These are phyloP conservation scores for Cathartes aura DNA, from an alignment of 2,113 vertebrate species.

Conservation along the genomic window DNA sequence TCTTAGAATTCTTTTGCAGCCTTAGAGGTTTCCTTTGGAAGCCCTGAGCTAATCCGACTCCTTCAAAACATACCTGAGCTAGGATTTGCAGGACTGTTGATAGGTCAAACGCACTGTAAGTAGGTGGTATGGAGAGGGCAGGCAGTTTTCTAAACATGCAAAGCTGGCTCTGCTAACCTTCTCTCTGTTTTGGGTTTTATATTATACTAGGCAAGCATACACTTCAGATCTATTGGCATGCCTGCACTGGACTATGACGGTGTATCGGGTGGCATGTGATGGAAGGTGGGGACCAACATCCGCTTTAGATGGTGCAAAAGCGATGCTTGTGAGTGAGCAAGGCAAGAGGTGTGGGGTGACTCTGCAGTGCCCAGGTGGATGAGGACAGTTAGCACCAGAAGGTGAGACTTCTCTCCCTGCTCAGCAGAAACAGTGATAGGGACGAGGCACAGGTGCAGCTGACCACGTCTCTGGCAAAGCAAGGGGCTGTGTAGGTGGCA, in stretches of 20 bases:
- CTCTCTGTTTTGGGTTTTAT: not conserved
- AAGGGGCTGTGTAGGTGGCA: not conserved
- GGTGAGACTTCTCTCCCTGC: not conserved
- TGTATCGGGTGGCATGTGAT: not conserved
- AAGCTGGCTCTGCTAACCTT: not conserved
- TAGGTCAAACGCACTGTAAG: not conserved
- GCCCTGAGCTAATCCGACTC: not conserved
- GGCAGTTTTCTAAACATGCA: not conserved
- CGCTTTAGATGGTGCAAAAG: not conserved
- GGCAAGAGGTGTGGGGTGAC: not conserved
- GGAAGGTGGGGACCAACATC: not conserved
- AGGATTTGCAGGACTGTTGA: not conserved
- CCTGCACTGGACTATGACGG: too few relatives aligned
- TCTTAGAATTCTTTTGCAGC: not conserved
- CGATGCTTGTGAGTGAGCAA: not conserved
- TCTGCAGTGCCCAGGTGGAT: not conserved
- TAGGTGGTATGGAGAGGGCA: not conserved
- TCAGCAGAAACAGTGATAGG: not conserved
- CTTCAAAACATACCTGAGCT: not conserved
- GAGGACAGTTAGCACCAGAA: not conserved
- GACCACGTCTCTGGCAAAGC: not conserved
- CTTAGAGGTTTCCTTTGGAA: not conserved
- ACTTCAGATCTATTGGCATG: not conserved
- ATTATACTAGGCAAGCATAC: not conserved
- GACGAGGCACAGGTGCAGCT: not conserved